Percentiles rank a stretch among this genome's conserved stretches.
These are phyloP conservation scores for Bubo blakistoni DNA, from an alignment of 2,113 vertebrate species.

Conservation along the genomic window DNA sequence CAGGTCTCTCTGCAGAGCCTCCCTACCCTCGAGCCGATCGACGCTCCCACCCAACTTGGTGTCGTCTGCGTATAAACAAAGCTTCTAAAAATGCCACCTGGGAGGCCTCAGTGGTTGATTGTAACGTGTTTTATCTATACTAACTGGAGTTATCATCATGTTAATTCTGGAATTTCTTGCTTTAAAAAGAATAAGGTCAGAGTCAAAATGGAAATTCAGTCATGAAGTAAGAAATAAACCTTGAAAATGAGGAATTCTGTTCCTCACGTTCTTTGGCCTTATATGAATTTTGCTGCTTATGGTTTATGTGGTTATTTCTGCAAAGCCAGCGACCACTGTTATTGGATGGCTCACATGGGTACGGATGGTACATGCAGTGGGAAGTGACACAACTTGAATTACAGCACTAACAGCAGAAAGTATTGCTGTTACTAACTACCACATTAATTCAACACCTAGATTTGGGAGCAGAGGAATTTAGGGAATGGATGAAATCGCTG, in stretches of 20 bases:
- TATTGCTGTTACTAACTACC: not conserved
- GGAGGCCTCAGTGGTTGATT: not conserved
- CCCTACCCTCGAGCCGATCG: no score
- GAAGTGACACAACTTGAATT: not conserved
- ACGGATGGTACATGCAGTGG: no score
- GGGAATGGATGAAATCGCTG: not conserved
- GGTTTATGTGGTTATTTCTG: not conserved
- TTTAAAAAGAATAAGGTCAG: not conserved
- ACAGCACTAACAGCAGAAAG: not conserved
- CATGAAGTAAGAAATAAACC: not conserved
- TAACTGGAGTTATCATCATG: not conserved
- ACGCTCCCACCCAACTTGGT: no score
- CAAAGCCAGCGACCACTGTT: not conserved
- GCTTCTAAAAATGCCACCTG: not conserved
- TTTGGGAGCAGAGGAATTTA: not conserved
- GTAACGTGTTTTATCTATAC: not conserved
- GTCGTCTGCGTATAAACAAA: not conserved
- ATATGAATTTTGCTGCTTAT: not conserved
- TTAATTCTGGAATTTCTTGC: not conserved
- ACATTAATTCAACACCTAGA: not conserved
- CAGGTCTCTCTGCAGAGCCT: no score
- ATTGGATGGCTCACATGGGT: rapidly evolving
- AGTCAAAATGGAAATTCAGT: not conserved
- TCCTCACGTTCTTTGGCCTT: not conserved
- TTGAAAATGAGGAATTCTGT: not conserved